Percentiles rank a stretch among this genome's conserved stretches.
Evolutionary conservation across 2,888 invertebrate species (phyloP).

Genomic region (Saturnia japonica): DNA sequence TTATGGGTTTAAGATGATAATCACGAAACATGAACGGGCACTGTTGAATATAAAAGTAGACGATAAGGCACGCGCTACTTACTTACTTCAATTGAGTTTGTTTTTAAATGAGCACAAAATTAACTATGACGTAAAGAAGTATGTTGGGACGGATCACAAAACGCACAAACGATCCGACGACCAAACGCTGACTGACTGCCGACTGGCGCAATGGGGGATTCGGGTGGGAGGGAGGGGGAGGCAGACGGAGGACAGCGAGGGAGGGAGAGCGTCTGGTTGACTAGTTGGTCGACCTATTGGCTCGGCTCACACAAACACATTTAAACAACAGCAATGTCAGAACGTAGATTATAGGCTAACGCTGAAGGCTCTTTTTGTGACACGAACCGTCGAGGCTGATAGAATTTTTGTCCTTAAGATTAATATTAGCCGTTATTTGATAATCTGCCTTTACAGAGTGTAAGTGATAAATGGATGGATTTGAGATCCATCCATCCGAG

Average conservation of each 20-base stretch:
- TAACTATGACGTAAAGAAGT: slow-evolving; percentile 75
- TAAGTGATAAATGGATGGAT: slow-evolving; percentile 24
- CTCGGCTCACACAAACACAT: slow-evolving; percentile 64
- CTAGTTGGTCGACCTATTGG: slow-evolving; percentile 81
- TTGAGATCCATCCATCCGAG: slow-evolving; percentile 44
- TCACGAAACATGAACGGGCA: slow-evolving; percentile 35
- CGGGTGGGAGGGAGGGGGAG: slow-evolving; percentile 55
- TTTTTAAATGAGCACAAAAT: slow-evolving; percentile 67
- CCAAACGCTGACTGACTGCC: slow-evolving; percentile 74
- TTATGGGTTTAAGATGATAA: slow-evolving; percentile 44
- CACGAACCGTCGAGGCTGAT: slow-evolving; percentile 37
- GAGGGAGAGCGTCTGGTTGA: slow-evolving; percentile 77
- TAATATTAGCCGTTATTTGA: slow-evolving; percentile 10
- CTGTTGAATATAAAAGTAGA: slow-evolving; percentile 32
- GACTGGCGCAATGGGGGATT: slow-evolving; percentile 63
- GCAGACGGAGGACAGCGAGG: slow-evolving; percentile 70
- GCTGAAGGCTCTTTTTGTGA: slow-evolving; percentile 50
- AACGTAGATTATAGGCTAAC: slow-evolving; percentile 63
- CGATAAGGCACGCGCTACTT: slow-evolving; percentile 47
- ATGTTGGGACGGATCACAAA: slow-evolving; percentile 32
- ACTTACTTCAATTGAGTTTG: slow-evolving; percentile 60
- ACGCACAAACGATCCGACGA: slow-evolving; percentile 50
- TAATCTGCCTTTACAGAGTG: slow-evolving; percentile 17
- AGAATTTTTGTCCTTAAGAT: slow-evolving; percentile 31
- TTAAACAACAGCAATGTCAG: slow-evolving; percentile 63